These are phyloP conservation scores for Epistrophe grossulariae DNA, from an alignment of 2,888 invertebrate genomes.

Conservation along the genomic window DNA sequence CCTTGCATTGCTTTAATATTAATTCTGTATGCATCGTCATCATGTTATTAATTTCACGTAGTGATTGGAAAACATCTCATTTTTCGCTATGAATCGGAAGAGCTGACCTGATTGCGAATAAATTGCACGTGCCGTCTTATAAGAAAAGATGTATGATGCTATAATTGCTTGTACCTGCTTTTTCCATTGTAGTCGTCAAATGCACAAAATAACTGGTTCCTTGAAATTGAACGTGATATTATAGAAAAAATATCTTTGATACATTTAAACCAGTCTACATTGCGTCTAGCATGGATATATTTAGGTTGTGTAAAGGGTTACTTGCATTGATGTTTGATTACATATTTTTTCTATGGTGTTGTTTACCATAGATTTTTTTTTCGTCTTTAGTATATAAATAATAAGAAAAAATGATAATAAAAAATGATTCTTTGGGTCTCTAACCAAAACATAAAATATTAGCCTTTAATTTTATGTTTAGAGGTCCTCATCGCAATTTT, in stretches of 20 bases:
- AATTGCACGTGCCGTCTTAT: background rate
- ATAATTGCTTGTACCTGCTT: background rate
- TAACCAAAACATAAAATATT: too few species aligned
- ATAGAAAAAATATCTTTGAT: background rate
- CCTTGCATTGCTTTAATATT: conserved; percentile 49
- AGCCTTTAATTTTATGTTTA: too few species aligned
- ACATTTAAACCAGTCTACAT: background rate
- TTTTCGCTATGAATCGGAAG: background rate
- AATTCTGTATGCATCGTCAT: conserved; percentile 29
- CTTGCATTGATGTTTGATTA: too few species aligned
- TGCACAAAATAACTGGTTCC: conserved; percentile 24
- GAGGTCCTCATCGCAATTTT: too few species aligned
- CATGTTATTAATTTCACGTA: conserved; percentile 13
- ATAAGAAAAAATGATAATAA: too few species aligned
- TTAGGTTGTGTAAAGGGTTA: too few species aligned
- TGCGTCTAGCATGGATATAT: too few species aligned
- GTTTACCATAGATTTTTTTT: too few species aligned
- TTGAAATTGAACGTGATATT: conserved; percentile 32
- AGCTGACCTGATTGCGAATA: background rate
- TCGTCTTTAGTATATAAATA: too few species aligned
- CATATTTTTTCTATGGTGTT: too few species aligned
- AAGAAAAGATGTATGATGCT: background rate
- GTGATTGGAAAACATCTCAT: conserved; percentile 13
- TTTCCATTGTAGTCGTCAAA: background rate
- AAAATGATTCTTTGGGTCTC: too few species aligned